These are phyloP conservation scores for Gymnogyps californianus DNA, from an alignment of 2,113 vertebrate species.

Conservation along the genomic window DNA sequence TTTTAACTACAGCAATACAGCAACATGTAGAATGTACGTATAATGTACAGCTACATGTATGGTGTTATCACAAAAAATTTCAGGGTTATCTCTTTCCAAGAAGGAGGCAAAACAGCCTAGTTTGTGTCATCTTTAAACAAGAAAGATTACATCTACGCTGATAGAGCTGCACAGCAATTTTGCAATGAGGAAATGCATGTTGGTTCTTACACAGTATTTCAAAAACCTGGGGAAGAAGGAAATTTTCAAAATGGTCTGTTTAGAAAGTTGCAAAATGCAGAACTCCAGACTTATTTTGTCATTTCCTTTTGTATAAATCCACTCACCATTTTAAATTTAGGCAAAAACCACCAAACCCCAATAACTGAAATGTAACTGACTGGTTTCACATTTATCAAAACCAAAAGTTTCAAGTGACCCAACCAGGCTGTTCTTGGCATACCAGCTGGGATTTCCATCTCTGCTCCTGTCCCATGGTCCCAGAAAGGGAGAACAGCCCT, in stretches of 20 bases:
- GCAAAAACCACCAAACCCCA: not conserved
- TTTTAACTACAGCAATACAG: not conserved
- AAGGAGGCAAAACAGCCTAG: not conserved
- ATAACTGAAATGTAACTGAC: not conserved
- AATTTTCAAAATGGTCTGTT: not conserved
- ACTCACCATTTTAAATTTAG: not conserved
- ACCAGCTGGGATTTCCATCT: not conserved
- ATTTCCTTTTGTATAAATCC: not conserved
- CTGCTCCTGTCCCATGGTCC: not conserved
- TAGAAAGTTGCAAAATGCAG: slow-evolving; percentile 19
- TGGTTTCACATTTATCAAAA: not conserved
- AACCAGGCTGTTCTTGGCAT: not conserved
- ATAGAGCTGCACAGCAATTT: not conserved
- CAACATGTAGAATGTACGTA: fast-evolving
- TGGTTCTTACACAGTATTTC: not conserved
- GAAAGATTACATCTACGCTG: not conserved
- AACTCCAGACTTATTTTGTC: not conserved
- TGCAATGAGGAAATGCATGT: not conserved
- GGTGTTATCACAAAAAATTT: not conserved
- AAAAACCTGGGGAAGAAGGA: not conserved
- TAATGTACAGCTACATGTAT: fast-evolving
- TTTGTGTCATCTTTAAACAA: not conserved
- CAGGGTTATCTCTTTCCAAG: not conserved
- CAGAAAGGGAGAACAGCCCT: not conserved
- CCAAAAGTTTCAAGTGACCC: not conserved